Base-by-base conservation (phyloP, 2,888 invertebrate species). In the Ypsolopha scabrella region DNA sequence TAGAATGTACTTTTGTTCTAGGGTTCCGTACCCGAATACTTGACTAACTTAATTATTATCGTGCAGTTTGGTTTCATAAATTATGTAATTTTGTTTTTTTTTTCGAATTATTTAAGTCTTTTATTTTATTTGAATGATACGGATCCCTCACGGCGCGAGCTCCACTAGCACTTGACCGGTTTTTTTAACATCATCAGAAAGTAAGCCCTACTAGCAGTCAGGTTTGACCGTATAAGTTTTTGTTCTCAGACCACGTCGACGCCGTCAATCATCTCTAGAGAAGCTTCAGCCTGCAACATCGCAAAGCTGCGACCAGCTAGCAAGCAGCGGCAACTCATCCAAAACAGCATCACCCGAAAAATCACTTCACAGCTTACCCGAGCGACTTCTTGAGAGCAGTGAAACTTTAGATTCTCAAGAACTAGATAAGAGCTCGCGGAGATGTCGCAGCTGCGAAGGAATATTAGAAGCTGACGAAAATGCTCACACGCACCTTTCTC, bases 401-500 rank as follows among this genome's bases (percentile, higher is more conserved):
- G 77, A 80, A 56, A 70, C 74, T 56, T 55, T 81, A 57, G 76
- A 80, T 63, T 62, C 73, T 58, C 67, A 58, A 54, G 75, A 77
- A 61, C 57, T 73, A 47, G 76, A 83, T 51, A 70, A 72, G 56
- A 64, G 60, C 58, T 81, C 72, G 63, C 76, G 79, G 65, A 80
- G 80, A 68, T 89, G 71, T 79, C 89, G 89, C 51, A 91, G 91
- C 70, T 89, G 91, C 59, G 90, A 91, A 67, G 90, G 89, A 13
- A 77, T 90, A 47, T 72, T 90, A 55, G 89, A 90, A 59, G 85
- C 76, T 53, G 79, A 81, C 55, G 79, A 81, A 61, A 82, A 87
- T 59, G 76, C 78, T 64, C 88, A 88, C 62, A 88, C 89, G 54
- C 78, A 87, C 56, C 74, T 87, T 54, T 88, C 89, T 57, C 68